Base-by-base conservation (phyloP, 2,113 vertebrate genomes). In the Phalacrocorax carbo region DNA sequence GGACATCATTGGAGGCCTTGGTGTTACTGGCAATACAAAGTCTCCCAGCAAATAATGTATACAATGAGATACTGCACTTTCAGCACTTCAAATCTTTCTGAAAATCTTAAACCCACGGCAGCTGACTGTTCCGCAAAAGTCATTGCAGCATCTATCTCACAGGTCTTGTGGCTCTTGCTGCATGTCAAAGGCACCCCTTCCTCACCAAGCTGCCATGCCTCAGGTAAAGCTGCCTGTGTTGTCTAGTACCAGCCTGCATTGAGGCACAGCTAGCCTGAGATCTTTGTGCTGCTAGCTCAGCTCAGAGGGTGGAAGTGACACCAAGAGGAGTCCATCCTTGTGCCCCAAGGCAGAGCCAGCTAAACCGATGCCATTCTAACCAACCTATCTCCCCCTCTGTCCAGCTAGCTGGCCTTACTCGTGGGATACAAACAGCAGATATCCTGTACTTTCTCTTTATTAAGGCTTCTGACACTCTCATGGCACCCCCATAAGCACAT, bases 71-170 rank as follows among this genome's bases (percentile, higher is more conserved):
- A 46, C 5, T 60, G 27, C 11, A 44, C 55, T 84, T 78, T 52
- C 36, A 77, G 25, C 36, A 29, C 22, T 86, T 76, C 19, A 32
- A 62, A 42, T 52, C 34, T 85, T 68, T 60, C 25, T 72, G 64
- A 48, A 75, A 81, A 40, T 60, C 34, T 83, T 44, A 78, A 92
- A 75, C 2, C 2, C 6, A 2, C 1, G 3, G 49, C 38, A 55
- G 29, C 27, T 87, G 38, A 38, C 34, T 15, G 11, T 66, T 92
- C 72, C 75, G 38, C 38, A 38, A 42, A 83, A 13, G 2, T 34
- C 0, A 0, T 29, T 55, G 78, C 49, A 83, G 48, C 48, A 40
- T 49, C 13, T 57, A 3, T 36, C 42, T 86, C 25, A 14, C 0
- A 5, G 26, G 49, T 88, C 65, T 82, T 0, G 0, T 61, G 38